Percentiles rank a stretch among this genome's conserved stretches.
phyloP scores from a whole-genome alignment of 2,797 vertebrate species.

The Chrysocyon brachyurus region DNA sequence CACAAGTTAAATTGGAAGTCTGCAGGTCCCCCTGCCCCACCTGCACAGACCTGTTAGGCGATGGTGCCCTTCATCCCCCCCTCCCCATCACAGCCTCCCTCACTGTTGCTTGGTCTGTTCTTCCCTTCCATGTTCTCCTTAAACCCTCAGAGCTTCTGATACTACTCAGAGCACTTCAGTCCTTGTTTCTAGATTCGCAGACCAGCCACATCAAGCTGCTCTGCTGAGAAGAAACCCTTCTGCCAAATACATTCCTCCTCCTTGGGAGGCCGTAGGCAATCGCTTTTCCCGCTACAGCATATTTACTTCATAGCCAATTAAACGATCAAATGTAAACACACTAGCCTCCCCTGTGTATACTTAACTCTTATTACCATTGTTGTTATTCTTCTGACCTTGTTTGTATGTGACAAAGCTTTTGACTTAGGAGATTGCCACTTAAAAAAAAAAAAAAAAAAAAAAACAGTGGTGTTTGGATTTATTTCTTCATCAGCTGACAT shows the following conservation, averaged over 20 bases:
- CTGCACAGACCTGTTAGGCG: neutral
- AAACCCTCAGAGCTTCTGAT: neutral
- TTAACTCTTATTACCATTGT: neutral
- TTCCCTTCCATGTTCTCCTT: rapidly evolving
- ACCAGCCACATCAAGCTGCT: too few relatives aligned
- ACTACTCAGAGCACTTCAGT: neutral
- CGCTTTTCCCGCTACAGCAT: neutral
- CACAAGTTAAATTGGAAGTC: neutral
- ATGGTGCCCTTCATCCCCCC: rapidly evolving
- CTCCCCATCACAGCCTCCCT: rapidly evolving
- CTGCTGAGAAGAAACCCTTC: neutral
- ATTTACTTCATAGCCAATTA: neutral
- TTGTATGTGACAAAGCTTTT: neutral
- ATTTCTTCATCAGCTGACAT: neutral
- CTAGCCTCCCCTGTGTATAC: too few relatives aligned
- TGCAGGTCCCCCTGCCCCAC: neutral
- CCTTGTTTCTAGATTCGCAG: neutral
- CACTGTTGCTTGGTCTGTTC: neutral
- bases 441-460: neutral
- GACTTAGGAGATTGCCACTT: neutral
- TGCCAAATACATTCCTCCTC: neutral
- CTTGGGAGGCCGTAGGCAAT: neutral
- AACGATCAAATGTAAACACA: neutral
- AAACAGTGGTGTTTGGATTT: neutral
- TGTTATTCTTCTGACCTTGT: neutral